Conservation (phyloP, 35 echinoderm and acorn worm genomes). For the Apostichopus japonicus region DNA sequence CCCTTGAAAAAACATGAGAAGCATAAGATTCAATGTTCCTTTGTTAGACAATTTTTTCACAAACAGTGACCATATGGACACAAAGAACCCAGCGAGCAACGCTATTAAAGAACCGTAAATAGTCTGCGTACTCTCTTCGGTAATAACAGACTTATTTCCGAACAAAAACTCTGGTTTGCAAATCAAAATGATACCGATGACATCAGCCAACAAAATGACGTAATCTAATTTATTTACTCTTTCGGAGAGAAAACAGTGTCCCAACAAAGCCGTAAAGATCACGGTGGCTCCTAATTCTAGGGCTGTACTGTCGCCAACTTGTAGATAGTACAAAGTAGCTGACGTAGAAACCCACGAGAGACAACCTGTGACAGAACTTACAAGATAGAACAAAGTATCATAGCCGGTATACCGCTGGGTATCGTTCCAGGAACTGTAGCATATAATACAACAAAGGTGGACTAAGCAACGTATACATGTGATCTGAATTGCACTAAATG, state of each 20-base stretch:
- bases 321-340: neutral
- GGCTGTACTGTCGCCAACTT: slow-evolving; percentile 20
- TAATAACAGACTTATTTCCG: neutral
- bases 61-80: neutral
- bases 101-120: neutral
- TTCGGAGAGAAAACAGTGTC: neutral
- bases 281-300: neutral
- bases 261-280: neutral
- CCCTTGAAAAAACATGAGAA: neutral
- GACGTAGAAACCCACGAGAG: slow-evolving; percentile 9
- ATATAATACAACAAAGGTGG: neutral
- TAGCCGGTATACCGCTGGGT: neutral
- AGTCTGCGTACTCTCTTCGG: neutral
- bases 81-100: neutral
- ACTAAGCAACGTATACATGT: neutral
- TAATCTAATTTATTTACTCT: neutral
- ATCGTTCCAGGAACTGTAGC: neutral
- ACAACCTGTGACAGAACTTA: neutral
- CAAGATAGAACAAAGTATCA: neutral
- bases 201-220: neutral
- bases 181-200: neutral
- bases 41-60: neutral
- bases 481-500: neutral
- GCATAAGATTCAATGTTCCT: neutral
- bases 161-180: neutral